Percentiles rank a stretch among this genome's conserved stretches.
These are phyloP conservation scores for Meta bourneti DNA, from an alignment of 2,888 invertebrate species.

Conservation along the genomic window DNA sequence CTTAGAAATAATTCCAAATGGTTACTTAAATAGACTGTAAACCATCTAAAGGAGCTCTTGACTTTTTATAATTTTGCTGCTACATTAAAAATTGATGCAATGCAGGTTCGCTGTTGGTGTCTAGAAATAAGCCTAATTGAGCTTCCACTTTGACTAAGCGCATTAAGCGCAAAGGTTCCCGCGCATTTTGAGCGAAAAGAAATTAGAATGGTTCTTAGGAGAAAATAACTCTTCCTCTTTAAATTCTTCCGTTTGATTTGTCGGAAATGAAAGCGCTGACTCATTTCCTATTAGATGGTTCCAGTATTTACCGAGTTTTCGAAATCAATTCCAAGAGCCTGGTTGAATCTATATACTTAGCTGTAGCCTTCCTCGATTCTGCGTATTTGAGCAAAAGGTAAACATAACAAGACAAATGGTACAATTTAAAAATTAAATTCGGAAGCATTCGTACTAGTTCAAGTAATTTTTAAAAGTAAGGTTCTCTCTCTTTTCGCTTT, in stretches of 20 bases:
- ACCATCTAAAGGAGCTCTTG: too few species aligned
- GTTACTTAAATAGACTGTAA: too few species aligned
- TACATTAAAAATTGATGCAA: not conserved
- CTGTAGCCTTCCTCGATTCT: not conserved
- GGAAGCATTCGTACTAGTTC: not conserved
- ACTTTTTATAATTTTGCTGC: too few species aligned
- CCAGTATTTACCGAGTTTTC: not conserved
- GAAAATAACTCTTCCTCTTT: constrained; percentile 11
- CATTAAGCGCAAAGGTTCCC: not conserved
- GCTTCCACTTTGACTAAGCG: not conserved
- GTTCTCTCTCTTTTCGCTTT: too few species aligned
- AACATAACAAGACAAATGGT: not conserved
- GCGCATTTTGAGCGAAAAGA: not conserved
- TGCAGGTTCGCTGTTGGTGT: not conserved
- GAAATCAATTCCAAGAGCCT: not conserved
- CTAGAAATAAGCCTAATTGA: not conserved
- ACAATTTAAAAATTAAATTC: not conserved
- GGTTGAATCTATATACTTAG: not conserved
- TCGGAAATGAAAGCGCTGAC: constrained; percentile 16
- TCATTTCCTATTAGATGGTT: constrained; percentile 26
- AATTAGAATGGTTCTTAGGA: not conserved
- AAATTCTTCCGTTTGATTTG: constrained; percentile 11
- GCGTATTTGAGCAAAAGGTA: not conserved
- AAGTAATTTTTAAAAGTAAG: too few species aligned
- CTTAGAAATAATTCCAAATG: too few species aligned